Conservation (phyloP, 2,113 vertebrate species). For the Dasyprocta punctata region DNA sequence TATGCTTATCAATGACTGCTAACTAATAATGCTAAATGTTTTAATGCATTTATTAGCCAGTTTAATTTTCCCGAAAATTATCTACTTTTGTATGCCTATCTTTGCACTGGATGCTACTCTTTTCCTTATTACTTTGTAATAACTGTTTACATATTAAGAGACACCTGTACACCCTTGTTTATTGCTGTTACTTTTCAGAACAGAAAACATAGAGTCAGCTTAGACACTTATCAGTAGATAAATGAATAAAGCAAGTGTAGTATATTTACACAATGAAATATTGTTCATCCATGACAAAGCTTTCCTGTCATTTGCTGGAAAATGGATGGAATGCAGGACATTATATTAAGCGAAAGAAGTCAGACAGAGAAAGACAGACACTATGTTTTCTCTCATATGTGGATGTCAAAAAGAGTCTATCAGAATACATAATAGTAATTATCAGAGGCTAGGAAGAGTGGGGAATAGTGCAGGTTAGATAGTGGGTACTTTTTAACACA, state of each 20-base stretch:
- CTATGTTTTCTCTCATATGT: too few species aligned
- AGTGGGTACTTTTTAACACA: too few species aligned
- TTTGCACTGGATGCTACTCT: neutral
- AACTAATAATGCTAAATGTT: neutral
- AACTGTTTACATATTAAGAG: conserved; percentile 22
- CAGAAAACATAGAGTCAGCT: neutral
- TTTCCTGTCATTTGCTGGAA: too few species aligned
- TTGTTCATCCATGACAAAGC: too few species aligned
- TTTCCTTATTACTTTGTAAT: neutral
- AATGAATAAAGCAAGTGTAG: neutral
- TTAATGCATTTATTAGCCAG: neutral
- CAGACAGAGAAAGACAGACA: too few species aligned
- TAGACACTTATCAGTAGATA: neutral
- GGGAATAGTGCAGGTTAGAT: too few species aligned
- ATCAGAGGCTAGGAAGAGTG: too few species aligned
- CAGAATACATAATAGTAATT: too few species aligned
- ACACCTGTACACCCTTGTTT: neutral
- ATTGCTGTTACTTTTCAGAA: neutral
- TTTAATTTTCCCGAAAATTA: neutral
- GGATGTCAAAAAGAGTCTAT: too few species aligned
- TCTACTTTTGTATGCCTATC: neutral
- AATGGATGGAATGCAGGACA: too few species aligned
- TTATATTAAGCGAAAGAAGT: too few species aligned
- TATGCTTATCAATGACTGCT: neutral
- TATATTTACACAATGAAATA: neutral